Evolutionary conservation across 2,113 vertebrate genomes (phyloP), one percentile per base, ranked within the genome.

Genomic region (Himantopus leucocephalus): DNA sequence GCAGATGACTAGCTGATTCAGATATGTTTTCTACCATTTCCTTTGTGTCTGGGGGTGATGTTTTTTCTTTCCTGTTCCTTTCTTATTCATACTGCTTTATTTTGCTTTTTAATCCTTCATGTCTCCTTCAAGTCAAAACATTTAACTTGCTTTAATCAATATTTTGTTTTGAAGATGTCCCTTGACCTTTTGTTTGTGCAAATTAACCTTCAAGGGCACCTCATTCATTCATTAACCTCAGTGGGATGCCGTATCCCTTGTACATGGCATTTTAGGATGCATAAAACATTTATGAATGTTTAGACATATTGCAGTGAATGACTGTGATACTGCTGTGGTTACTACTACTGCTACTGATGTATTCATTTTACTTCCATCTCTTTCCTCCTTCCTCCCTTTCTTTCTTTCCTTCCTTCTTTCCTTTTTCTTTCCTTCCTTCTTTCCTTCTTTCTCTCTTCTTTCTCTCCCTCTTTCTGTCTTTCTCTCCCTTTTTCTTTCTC

Each of bases 81-180:
- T 98, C 97, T 98, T 97, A 95, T 95, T 94, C 95, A 45, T 68
- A 89, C 97, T 94, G 96, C 88, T 98, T 97, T 97, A 97, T 98
- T 98, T 97, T 97, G 96, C 94, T 98, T 94, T 98, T 96, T 98
- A 98, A 98, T 98, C 98, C 98, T 97, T 95, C 91, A 59, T 98
- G 98, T 98, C 98, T 98, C 97, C 98, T 98, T 98, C 97, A 97
- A 98, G 98, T 98, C 98, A 98, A 98, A 98, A 98, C 98, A 98
- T 98, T 98, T 98, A 98, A 96, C 97, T 98, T 97, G 91, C 97
- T 98, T 97, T 98, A 98, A 98, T 98, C 97, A 97, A 98, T 97
- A 97, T 97, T 98, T 96, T 97, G 97, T 97, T 98, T 97, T 97
- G 97, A 98, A 97, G 98, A 97, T 98, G 98, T 96, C 97, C 98